Evolutionary conservation across 2,888 invertebrate genomes (phyloP), one percentile per base, ranked within the genome.

Genomic region (Anagyrus pseudococci): DNA sequence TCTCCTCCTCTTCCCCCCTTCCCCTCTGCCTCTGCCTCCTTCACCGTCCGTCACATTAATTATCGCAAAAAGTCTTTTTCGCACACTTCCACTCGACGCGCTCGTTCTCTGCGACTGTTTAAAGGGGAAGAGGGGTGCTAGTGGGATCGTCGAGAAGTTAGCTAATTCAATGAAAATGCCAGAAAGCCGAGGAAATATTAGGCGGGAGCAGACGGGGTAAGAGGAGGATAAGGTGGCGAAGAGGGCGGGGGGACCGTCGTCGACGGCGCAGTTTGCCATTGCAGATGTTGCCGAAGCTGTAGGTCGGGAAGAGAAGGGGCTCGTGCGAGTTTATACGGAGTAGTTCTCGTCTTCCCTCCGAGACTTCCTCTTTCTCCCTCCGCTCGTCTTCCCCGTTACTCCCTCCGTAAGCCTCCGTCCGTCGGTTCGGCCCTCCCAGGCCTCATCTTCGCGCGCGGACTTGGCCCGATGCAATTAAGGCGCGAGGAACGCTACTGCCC

Each of bases 391-490:
- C n/a, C n/a, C 23, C 20, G 13, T 47, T 41, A 4, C 15, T 47
- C 47, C 25, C 20, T 15, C 7, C 19, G 7, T 19, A 8, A 13
- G 22, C 25, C 52, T 33, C 17, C 20, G 6, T 52, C 48, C 23
- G 20, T 29, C 25, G 15, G 20, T 57, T 22, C 10, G 26, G 40
- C 19, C n/a, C n/a, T n/a, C n/a, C n/a, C n/a, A n/a, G n/a, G n/a
- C n/a, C n/a, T n/a, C n/a, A n/a, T n/a, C n/a, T n/a, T n/a, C n/a
- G n/a, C n/a, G n/a, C n/a, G n/a, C n/a, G n/a, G n/a, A n/a, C 33
- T 47, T 25, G 41, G 41, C 56, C 49, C 58, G 56, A 62, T 66
- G 66, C 66, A 77, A 77, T 77, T 74, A 76, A 75, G 70, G 58
- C 26, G 8, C 68, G n/a, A 68, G 65, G 43, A n/a, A n/a, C n/a